Conservation (phyloP, 2,113 vertebrate genomes). For the Falcunculus frontatus region DNA sequence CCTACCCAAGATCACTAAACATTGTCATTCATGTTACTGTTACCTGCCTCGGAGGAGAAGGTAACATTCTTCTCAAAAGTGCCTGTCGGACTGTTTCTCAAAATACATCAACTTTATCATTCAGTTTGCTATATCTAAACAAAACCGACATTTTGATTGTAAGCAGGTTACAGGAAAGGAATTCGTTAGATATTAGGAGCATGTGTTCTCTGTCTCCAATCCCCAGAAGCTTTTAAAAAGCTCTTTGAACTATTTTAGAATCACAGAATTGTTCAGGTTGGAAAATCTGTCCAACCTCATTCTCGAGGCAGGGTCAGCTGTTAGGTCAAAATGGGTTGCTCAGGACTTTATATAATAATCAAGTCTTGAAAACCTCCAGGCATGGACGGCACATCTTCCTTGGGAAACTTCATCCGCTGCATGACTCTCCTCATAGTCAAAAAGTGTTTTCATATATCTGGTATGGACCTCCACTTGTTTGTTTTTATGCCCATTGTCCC, state of each 20-base stretch:
- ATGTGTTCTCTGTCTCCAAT: neutral
- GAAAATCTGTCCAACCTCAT: neutral
- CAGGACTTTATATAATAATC: neutral
- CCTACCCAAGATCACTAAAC: conserved; percentile 16
- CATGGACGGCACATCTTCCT: neutral
- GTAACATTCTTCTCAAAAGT: conserved; percentile 6
- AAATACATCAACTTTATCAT: neutral
- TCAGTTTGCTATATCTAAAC: conserved; percentile 26
- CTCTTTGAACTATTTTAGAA: neutral
- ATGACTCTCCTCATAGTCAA: neutral
- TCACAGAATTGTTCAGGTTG: neutral
- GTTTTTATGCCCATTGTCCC: neutral
- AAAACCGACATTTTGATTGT: conserved; percentile 15
- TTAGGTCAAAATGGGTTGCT: neutral
- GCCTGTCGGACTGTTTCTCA: neutral
- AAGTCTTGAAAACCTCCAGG: neutral
- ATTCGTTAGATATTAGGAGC: neutral
- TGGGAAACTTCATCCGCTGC: neutral
- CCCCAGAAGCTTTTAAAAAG: neutral
- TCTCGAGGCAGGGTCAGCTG: neutral
- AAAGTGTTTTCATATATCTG: neutral
- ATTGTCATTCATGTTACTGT: neutral
- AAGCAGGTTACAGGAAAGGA: neutral
- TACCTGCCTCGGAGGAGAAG: neutral
- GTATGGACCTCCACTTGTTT: neutral